phyloP scores from a whole-genome alignment of 2,113 vertebrate genomes.

The Climacteris rufus region DNA sequence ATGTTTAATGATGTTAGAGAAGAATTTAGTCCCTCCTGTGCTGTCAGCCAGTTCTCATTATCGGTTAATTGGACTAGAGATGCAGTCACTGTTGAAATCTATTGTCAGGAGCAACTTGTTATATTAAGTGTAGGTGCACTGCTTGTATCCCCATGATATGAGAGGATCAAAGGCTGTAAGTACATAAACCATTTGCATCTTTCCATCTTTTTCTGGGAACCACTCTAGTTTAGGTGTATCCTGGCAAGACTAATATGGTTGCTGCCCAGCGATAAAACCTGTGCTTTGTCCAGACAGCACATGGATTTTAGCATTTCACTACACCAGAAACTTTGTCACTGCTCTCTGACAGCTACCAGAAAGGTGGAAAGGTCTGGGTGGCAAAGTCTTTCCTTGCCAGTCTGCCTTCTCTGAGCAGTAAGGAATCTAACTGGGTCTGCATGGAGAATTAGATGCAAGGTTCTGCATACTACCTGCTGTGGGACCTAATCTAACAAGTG shows the following conservation, averaged over 20 bases:
- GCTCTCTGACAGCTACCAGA: neutral
- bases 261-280: neutral
- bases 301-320: neutral
- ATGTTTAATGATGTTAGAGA: neutral
- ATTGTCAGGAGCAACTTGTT: neutral
- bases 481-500: conserved; percentile 17
- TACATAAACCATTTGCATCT: neutral
- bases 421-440: neutral
- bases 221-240: neutral
- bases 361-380: neutral
- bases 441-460: neutral
- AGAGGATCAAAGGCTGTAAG: neutral
- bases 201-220: neutral
- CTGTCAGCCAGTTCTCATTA: conserved; percentile 26
- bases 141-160: neutral
- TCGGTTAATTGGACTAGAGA: neutral
- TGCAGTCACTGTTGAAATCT: conserved; percentile 1
- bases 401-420: neutral
- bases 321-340: neutral
- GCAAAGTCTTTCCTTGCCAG: neutral
- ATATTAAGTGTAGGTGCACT: neutral
- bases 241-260: neutral
- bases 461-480: neutral
- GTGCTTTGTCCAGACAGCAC: neutral
- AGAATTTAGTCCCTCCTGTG: conserved; percentile 3